A percentile compares a stretch with the other conserved stretches of the same genome.
phyloP scores from a whole-genome alignment of 2,113 vertebrate genomes.

The Camelus dromedarius region DNA sequence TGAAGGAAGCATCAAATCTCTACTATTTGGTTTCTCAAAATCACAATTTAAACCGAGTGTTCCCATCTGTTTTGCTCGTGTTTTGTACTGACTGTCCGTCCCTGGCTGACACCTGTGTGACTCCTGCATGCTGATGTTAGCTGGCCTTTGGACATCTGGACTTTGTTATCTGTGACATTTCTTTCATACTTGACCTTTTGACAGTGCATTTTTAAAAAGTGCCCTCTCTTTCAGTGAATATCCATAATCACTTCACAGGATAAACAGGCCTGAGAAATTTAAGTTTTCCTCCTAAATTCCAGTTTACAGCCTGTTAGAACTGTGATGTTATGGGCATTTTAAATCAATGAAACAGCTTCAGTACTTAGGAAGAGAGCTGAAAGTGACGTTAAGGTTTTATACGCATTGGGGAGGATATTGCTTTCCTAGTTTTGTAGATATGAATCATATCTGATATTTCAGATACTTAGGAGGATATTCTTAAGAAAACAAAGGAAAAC shows the following conservation, averaged over 20 bases:
- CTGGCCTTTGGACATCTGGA: constrained; percentile 31
- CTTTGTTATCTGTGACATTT: not conserved
- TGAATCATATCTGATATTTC: not conserved
- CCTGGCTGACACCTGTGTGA: not conserved
- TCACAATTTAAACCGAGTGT: not conserved
- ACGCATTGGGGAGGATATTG: not conserved
- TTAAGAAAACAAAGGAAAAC: not conserved
- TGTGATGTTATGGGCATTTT: not conserved
- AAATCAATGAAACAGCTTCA: constrained; percentile 54
- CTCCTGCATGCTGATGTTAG: not conserved
- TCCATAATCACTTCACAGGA: not conserved
- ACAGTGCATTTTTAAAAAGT: not conserved
- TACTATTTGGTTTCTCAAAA: not conserved
- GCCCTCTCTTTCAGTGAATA: not conserved
- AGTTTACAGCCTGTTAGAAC: constrained; percentile 48
- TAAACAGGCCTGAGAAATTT: constrained; percentile 26
- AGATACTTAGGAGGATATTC: not conserved
- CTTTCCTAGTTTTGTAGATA: not conserved
- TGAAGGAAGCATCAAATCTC: not conserved
- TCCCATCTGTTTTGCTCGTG: not conserved
- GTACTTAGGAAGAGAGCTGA: constrained; percentile 24
- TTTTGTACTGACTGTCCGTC: not conserved
- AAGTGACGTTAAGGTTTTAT: constrained; percentile 41
- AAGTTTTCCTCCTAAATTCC: constrained; percentile 54
- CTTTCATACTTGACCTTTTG: not conserved